These are phyloP conservation scores for Vulpes vulpes DNA, from an alignment of 2,113 vertebrate species.

Conservation along the genomic window DNA sequence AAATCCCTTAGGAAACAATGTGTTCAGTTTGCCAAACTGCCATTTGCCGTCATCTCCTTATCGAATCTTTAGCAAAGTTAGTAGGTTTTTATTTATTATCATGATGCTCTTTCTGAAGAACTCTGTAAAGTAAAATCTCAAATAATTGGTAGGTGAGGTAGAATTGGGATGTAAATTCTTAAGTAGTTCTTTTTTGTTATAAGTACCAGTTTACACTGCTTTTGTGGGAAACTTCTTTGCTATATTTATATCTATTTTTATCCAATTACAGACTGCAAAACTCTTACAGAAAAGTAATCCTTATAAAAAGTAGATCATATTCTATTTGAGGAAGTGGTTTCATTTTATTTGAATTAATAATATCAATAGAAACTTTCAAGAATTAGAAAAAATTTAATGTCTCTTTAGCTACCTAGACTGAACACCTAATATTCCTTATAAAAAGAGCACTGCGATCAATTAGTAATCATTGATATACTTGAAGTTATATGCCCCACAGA, in stretches of 20 bases:
- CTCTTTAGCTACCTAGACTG: constrained; percentile 23
- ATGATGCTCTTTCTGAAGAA: neutral
- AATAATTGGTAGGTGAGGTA: neutral
- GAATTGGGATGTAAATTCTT: neutral
- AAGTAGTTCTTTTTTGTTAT: neutral
- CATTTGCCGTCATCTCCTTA: neutral
- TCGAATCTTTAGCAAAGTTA: neutral
- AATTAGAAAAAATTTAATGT: constrained; percentile 72
- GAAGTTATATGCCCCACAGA: constrained; percentile 17
- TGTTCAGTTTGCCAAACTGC: neutral
- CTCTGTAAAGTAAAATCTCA: neutral
- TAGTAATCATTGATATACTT: constrained; percentile 7
- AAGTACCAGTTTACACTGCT: neutral
- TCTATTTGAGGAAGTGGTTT: neutral
- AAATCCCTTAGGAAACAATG: neutral
- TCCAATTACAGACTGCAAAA: neutral
- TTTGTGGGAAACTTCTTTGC: neutral
- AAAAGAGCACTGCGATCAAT: neutral
- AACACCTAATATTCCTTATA: neutral
- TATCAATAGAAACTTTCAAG: neutral
- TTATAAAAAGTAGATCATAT: neutral
- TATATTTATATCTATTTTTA: neutral
- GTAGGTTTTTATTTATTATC: neutral
- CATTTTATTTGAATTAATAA: constrained; percentile 47
- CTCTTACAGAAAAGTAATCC: neutral